Evolutionary conservation across 1,140 invertebrate genomes (phyloP).

Genomic region (Rhopalosiphum padi): DNA sequence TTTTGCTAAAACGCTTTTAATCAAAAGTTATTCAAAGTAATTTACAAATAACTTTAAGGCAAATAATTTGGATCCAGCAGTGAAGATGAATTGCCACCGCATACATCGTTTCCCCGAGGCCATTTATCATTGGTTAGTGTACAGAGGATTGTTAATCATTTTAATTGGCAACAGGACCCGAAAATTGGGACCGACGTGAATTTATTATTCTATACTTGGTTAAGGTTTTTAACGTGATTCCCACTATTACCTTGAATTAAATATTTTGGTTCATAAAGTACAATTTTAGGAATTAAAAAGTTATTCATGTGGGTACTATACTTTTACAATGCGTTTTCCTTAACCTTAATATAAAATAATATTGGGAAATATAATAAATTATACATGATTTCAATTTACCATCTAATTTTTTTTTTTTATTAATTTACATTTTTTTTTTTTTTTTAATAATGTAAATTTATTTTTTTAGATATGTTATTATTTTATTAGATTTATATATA

Average conservation of each 20-base stretch:
- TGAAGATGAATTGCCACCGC: slow-evolving; percentile 20
- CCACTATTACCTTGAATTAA: background rate
- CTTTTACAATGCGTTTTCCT: no score
- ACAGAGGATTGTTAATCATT: slow-evolving; percentile 39
- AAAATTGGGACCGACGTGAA: slow-evolving; percentile 38
- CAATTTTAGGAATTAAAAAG: background rate
- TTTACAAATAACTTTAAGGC: slow-evolving; percentile 40
- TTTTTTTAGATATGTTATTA: no score
- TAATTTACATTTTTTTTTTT: no score
- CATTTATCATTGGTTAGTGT: slow-evolving; percentile 39
- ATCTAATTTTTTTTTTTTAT: no score
- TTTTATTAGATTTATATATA: no score
- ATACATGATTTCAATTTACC: background rate
- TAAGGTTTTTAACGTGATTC: slow-evolving; percentile 19
- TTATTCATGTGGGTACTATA: background rate
- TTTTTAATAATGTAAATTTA: no score
- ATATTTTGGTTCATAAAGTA: background rate
- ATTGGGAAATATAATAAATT: no score
- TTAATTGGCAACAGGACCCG: slow-evolving; percentile 43
- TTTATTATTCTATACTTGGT: background rate
- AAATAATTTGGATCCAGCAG: slow-evolving; percentile 3
- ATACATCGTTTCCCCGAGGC: slow-evolving; percentile 16
- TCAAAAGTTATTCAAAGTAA: slow-evolving; percentile 42
- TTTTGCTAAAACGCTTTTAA: slow-evolving; percentile 18
- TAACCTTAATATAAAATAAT: background rate